Conservation (phyloP, 2,888 invertebrate genomes). For the Tribolium freemani region DNA sequence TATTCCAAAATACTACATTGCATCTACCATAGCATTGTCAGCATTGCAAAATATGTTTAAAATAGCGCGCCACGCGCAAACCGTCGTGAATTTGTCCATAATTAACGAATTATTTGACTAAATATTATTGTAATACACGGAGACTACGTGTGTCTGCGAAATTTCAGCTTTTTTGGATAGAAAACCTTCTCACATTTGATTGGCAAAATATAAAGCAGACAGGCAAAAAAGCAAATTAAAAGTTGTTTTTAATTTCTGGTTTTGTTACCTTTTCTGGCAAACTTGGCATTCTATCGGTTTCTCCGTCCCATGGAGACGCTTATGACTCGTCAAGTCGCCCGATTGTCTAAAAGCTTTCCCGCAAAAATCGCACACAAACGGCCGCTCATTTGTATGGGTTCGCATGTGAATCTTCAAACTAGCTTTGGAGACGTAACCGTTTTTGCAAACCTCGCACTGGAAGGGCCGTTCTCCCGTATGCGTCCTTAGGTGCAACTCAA, state of each 20-base stretch:
- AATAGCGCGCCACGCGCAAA: too few relatives aligned
- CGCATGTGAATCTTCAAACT: constrained; percentile 69
- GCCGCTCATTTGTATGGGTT: constrained; percentile 68
- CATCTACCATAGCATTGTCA: too few relatives aligned
- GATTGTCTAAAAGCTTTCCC: constrained; percentile 68
- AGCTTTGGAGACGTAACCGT: constrained; percentile 68
- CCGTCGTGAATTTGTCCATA: too few relatives aligned
- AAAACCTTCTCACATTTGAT: too few relatives aligned
- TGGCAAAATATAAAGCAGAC: too few relatives aligned
- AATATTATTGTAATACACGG: too few relatives aligned
- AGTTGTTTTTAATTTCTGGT: neutral
- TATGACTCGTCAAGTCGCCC: constrained; percentile 68
- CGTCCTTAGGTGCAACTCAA: constrained; percentile 66
- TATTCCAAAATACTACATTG: too few relatives aligned
- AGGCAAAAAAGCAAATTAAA: too few relatives aligned
- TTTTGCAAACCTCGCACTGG: constrained; percentile 67
- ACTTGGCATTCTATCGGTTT: constrained; percentile 68
- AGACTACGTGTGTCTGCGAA: too few relatives aligned
- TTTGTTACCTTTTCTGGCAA: constrained; percentile 66
- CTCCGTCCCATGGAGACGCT: constrained; percentile 67
- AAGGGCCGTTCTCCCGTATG: constrained; percentile 68
- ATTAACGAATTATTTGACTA: too few relatives aligned
- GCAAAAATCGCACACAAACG: constrained; percentile 68
- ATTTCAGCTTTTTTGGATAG: too few relatives aligned
- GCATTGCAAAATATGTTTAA: too few relatives aligned